Percentiles rank a stretch among this genome's conserved stretches.
phyloP scores from a whole-genome alignment of 2,888 invertebrate species.

The Drosophila prostipennis region DNA sequence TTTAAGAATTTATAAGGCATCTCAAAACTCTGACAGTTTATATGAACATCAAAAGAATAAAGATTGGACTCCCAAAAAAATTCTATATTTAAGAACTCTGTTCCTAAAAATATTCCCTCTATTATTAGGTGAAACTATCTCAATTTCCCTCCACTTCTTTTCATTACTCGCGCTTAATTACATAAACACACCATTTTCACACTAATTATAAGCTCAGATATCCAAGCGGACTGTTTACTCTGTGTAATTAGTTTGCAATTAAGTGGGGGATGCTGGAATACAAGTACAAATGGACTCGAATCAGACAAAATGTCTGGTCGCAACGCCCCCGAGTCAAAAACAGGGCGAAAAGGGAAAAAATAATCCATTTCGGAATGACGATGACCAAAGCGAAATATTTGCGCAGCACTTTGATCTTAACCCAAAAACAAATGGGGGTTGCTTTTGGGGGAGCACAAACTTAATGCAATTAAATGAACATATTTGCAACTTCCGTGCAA shows the following conservation, averaged over 20 bases:
- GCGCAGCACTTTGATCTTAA: constrained; percentile 73
- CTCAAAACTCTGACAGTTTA: not conserved
- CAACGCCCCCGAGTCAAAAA: constrained; percentile 43
- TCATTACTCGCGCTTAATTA: constrained; percentile 44
- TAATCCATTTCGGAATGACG: constrained; percentile 46
- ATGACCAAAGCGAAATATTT: constrained; percentile 59
- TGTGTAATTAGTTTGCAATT: constrained; percentile 75
- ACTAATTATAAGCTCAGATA: constrained; percentile 42
- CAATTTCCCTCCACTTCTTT: not conserved
- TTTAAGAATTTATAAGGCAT: not conserved
- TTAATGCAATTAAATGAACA: constrained; percentile 80
- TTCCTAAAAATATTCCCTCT: not conserved
- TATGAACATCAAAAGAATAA: not conserved
- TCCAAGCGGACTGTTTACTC: constrained; percentile 49
- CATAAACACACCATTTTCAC: constrained; percentile 41
- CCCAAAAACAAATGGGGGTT: constrained; percentile 47
- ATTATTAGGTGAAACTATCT: not conserved
- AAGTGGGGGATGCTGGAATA: constrained; percentile 51
- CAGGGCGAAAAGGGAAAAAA: constrained; percentile 36
- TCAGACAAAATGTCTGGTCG: constrained; percentile 66
- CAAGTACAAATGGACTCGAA: constrained; percentile 64
- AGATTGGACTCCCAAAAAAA: not conserved
- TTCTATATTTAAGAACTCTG: not conserved
- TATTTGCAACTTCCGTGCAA: constrained; percentile 74
- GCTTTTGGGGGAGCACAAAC: constrained; percentile 35